Evolutionary conservation across 2,888 invertebrate genomes (phyloP).

Genomic region (Leptarthrus brevirostris): DNA sequence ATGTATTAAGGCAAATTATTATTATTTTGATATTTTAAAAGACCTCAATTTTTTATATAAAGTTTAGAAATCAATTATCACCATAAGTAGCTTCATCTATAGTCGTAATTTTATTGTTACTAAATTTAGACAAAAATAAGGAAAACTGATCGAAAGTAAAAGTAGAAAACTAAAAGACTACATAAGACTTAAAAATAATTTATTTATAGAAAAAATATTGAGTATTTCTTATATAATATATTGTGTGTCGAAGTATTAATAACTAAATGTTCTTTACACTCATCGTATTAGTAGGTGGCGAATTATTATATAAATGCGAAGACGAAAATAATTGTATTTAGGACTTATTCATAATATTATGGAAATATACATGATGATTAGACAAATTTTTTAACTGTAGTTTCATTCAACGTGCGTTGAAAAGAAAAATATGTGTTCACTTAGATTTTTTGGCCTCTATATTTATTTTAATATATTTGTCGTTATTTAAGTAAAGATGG

Average conservation of each 20-base stretch:
- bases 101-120: no score
- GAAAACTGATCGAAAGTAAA: constrained; percentile 17
- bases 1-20: no score
- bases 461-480: no score
- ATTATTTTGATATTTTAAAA: no score
- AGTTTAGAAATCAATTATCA: no score
- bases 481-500: no score
- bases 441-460: no score
- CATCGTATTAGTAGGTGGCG: constrained; percentile 14
- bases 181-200: constrained; percentile 28
- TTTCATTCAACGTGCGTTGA: no score
- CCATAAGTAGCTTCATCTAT: no score
- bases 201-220: constrained; percentile 31
- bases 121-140: neutral
- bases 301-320: constrained; percentile 17
- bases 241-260: constrained; percentile 6
- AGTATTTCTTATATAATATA: constrained; percentile 27
- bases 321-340: constrained; percentile 25
- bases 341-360: constrained; percentile 13
- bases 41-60: no score
- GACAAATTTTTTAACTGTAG: no score
- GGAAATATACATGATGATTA: constrained; percentile 35
- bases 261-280: constrained; percentile 11
- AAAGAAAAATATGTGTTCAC: no score
- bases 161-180: constrained; percentile 33